Conservation (phyloP, 2,113 vertebrate genomes). For the Globicephala melas region DNA sequence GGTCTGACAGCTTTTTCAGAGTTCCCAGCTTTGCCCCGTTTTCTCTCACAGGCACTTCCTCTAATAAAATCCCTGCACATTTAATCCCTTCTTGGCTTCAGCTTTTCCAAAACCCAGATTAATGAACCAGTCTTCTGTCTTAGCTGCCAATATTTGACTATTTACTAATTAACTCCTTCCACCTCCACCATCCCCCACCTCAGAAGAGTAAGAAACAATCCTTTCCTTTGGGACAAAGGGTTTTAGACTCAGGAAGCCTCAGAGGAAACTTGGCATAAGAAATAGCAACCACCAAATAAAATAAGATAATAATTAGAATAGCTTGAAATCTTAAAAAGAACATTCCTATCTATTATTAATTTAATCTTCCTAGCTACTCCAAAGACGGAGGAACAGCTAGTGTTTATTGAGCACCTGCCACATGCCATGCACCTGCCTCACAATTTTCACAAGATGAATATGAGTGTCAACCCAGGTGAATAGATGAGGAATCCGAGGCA, state of each 20-base stretch:
- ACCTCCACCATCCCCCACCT: background rate
- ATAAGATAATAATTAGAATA: background rate
- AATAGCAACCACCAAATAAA: background rate
- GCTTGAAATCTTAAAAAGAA: background rate
- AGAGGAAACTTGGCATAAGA: background rate
- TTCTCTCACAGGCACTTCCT: background rate
- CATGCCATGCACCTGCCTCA: background rate
- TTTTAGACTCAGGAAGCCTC: background rate
- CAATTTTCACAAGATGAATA: background rate
- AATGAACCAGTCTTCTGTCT: background rate
- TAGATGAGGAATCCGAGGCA: background rate
- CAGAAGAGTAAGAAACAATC: background rate
- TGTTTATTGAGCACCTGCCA: background rate
- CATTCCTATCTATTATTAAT: background rate
- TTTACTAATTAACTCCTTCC: background rate
- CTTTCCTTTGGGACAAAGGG: background rate
- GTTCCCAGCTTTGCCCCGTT: background rate
- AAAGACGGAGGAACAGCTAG: background rate
- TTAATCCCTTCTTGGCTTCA: constrained; percentile 21
- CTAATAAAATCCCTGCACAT: background rate
- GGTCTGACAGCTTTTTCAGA: background rate
- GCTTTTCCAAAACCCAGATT: background rate
- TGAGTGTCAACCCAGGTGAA: background rate
- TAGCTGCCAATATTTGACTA: background rate
- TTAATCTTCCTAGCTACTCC: background rate